Evolutionary conservation across 2,113 vertebrate genomes (phyloP).

Genomic region (Ptilorrhoa leucosticta): DNA sequence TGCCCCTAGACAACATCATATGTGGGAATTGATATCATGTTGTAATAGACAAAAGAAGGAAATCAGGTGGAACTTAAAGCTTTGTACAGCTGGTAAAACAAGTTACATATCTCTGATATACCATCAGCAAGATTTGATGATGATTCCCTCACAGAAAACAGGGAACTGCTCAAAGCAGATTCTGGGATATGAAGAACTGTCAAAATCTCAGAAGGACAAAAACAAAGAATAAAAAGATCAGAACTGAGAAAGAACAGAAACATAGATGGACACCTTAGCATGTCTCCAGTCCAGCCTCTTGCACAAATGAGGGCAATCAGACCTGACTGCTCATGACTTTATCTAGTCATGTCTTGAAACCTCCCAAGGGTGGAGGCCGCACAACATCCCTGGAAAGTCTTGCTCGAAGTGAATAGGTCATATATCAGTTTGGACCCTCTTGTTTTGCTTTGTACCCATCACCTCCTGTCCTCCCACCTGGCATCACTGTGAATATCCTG

Average conservation of each 20-base stretch:
- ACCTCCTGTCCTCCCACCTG: background rate
- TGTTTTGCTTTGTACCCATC: background rate
- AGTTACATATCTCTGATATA: background rate
- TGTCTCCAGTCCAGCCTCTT: background rate
- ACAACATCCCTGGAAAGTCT: background rate
- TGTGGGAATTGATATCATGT: background rate
- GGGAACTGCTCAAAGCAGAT: background rate
- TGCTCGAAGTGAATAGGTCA: background rate
- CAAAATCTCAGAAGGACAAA: background rate
- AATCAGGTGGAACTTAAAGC: background rate
- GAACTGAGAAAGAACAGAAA: background rate
- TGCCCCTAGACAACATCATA: rapidly evolving
- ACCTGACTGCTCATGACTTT: background rate
- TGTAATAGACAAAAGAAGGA: background rate
- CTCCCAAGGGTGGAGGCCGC: background rate
- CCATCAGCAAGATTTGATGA: background rate
- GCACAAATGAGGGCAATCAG: background rate
- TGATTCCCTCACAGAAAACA: background rate
- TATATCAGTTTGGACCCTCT: background rate
- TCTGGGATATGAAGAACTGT: background rate
- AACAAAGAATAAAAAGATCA: background rate
- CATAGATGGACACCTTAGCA: background rate
- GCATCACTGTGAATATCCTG: background rate
- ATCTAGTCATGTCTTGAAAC: background rate
- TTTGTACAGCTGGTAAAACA: background rate